These are phyloP conservation scores for Aegotheles bennettii DNA, from an alignment of 2,113 vertebrate species.

Conservation along the genomic window DNA sequence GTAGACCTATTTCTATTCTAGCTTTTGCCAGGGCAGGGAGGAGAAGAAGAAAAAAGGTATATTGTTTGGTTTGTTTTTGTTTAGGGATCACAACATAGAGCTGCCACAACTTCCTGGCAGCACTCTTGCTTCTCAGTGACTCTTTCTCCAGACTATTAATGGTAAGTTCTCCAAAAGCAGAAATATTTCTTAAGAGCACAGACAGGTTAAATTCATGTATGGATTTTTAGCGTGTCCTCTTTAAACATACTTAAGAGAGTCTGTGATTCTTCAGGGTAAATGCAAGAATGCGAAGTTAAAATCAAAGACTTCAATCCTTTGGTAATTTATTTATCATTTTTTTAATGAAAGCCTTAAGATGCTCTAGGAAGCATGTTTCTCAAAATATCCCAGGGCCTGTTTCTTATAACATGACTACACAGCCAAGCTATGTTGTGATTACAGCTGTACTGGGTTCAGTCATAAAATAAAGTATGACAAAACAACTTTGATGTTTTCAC, in stretches of 20 bases:
- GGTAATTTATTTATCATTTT: not conserved
- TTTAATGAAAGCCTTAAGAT: not conserved
- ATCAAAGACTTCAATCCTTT: not conserved
- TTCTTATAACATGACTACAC: not conserved
- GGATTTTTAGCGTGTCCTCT: not conserved
- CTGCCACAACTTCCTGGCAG: not conserved
- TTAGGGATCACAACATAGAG: not conserved
- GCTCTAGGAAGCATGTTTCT: not conserved
- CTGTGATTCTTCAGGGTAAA: not conserved
- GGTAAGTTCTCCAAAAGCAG: not conserved
- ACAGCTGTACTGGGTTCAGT: not conserved
- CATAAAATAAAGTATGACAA: not conserved
- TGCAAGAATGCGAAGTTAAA: not conserved
- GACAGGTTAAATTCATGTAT: not conserved
- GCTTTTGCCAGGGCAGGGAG: not conserved
- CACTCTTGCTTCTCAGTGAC: not conserved
- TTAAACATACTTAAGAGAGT: not conserved
- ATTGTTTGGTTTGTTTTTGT: fast-evolving
- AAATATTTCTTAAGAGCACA: not conserved
- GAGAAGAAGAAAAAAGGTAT: not conserved
- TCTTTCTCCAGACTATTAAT: not conserved
- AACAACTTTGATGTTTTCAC: not conserved
- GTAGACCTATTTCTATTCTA: not conserved
- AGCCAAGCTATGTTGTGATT: not conserved
- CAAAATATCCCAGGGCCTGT: not conserved